These are phyloP conservation scores for Sinocyclocheilus grahami DNA, from an alignment of 2,113 vertebrate genomes.

Conservation along the genomic window DNA sequence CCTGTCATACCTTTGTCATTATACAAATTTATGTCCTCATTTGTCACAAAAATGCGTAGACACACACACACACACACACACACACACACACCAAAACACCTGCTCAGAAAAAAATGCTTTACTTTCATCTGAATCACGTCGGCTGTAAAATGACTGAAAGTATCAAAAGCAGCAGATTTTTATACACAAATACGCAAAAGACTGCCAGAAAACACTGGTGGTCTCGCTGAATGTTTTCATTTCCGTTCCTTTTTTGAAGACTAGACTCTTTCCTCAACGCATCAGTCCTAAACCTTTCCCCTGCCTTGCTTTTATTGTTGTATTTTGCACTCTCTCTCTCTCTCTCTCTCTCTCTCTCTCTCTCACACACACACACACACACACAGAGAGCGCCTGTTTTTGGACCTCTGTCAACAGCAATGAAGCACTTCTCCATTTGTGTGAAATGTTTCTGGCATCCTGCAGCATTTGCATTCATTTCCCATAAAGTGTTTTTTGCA, in stretches of 20 bases:
- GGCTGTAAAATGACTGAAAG: background rate
- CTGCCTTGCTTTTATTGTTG: background rate
- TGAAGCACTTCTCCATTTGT: conserved; percentile 66
- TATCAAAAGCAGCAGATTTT: background rate
- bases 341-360: background rate
- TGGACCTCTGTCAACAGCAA: conserved; percentile 67
- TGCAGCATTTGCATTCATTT: conserved; percentile 63
- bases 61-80: background rate
- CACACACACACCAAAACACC: conserved; percentile 37
- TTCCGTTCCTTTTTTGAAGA: background rate
- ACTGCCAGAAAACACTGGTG: background rate
- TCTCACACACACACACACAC: conserved; percentile 42
- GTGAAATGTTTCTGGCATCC: conserved; percentile 71
- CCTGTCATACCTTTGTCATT: too few species aligned
- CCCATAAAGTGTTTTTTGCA: conserved; percentile 65
- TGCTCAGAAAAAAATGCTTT: background rate
- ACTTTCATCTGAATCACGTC: background rate
- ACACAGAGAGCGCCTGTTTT: conserved; percentile 59
- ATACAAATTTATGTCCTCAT: too few species aligned
- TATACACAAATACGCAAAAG: background rate
- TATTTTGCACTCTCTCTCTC: background rate
- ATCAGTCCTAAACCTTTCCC: conserved; percentile 7
- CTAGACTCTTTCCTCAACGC: conserved; percentile 9
- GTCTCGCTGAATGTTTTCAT: conserved; percentile 15
- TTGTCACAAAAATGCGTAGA: too few species aligned